phyloP scores from a whole-genome alignment of 2,797 vertebrate genomes.

The Malurus leucopterus region DNA sequence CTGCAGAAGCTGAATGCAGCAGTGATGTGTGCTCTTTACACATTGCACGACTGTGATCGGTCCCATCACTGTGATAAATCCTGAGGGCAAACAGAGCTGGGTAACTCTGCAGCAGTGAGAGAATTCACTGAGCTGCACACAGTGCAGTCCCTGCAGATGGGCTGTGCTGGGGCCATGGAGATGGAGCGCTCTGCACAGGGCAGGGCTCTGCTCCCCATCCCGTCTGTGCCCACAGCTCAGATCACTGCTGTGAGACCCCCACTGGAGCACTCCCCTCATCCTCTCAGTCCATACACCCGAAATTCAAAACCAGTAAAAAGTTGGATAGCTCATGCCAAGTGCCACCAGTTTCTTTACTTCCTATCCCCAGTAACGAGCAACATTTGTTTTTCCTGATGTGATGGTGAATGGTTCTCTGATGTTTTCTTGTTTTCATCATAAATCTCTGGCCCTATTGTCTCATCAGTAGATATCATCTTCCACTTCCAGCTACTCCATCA shows the following conservation, averaged over 20 bases:
- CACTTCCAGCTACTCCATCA: neutral
- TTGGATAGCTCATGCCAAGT: neutral
- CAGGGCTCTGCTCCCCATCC: too few species aligned
- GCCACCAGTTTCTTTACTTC: neutral
- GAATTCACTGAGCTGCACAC: neutral
- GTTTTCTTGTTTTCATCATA: neutral
- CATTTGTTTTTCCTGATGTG: neutral
- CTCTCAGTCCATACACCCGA: neutral
- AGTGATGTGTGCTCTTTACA: neutral
- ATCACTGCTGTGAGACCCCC: neutral
- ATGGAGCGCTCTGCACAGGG: neutral
- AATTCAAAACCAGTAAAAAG: neutral
- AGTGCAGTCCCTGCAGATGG: neutral
- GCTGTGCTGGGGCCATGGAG: neutral
- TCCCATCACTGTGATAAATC: neutral
- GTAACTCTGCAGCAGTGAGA: neutral
- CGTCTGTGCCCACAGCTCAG: neutral
- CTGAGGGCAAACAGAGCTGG: neutral
- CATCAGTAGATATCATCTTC: neutral
- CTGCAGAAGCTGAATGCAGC: neutral
- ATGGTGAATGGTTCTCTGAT: neutral
- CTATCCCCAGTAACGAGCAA: neutral
- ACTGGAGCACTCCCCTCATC: neutral
- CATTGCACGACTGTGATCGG: neutral
- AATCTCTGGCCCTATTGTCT: neutral